Base-by-base conservation (phyloP, 2,888 invertebrate genomes). In the Archips crataeganus region DNA sequence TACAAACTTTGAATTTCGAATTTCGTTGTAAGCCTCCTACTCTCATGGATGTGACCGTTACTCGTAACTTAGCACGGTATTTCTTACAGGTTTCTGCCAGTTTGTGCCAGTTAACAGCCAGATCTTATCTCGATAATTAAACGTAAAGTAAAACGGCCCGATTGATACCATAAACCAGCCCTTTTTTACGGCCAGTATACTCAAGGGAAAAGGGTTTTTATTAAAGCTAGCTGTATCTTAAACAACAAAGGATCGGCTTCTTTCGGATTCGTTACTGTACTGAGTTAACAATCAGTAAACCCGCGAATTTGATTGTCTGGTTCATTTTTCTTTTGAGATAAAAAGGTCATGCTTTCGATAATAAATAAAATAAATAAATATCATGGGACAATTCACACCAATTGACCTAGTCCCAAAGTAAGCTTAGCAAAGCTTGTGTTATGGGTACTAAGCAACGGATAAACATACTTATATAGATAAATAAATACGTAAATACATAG, bases 101-200 rank as follows among this genome's bases (percentile, higher is more conserved):
- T n/a, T 39, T 36, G 10, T 11, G 59, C 36, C 15, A 49, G 49
- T 32, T 15, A 36, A 39, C 36, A 49, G 49, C 39, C 32, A 23
- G 49, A 59, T 51, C 39, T 65, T 66, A 71, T 71, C 66, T 61
- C 8, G 32, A 45, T 67, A 67, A 65, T 71, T 71, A 65, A 71
- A 71, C 54, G 62, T 65, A 23, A 36, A 70, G 34, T 42, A 42
- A 39, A 66, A 60, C 51, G 59, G 59, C 59, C 42, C 39, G 39
- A 69, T 69, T 69, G 71, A 60, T 66, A 42, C 60, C 36, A 61
- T 71, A 65, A 71, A 66, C 39, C 36, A 71, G 42, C 34, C 45
- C 60, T 66, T 71, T 63, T 67, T 66, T 54, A 71, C 45, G 42
- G 51, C 11, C 54, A 61, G 61, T 62, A 51, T 34, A 51, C 61